phyloP scores from a whole-genome alignment of 23 tunicate genomes.

The Botrylloides violaceus region DNA sequence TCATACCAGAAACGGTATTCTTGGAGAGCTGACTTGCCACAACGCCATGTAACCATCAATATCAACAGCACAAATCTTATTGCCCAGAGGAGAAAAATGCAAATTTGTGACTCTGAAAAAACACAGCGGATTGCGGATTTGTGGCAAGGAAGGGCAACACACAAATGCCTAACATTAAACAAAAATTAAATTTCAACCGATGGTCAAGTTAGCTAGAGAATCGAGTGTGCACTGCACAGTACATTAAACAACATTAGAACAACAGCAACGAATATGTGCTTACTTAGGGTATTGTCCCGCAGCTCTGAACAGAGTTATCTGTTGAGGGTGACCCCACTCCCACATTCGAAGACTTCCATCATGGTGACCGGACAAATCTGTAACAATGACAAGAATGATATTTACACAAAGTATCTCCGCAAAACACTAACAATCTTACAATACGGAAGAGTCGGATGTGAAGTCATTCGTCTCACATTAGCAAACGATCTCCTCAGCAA shows the following conservation, averaged over 20 bases:
- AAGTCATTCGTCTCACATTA: constrained; percentile 54
- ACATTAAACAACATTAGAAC: no score
- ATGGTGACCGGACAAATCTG: constrained; percentile 56
- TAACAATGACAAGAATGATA: no score
- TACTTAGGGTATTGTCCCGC: constrained; percentile 50
- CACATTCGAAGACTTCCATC: constrained; percentile 86
- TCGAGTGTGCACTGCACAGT: no score
- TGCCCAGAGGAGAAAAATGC: constrained; percentile 70
- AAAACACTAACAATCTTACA: constrained; percentile 12
- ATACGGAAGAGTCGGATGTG: constrained; percentile 92
- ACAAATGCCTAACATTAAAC: no score
- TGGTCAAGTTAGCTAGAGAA: no score
- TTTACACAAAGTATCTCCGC: neutral
- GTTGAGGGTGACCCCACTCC: constrained; percentile 99
- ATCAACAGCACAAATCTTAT: constrained; percentile 75
- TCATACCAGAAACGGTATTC: constrained; percentile 36
- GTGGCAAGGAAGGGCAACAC: no score
- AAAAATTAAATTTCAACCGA: no score
- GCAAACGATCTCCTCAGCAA: constrained; percentile 47
- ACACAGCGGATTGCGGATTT: neutral
- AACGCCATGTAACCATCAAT: constrained; percentile 63
- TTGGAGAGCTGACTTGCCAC: constrained; percentile 69
- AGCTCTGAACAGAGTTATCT: constrained; percentile 46
- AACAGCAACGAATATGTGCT: neutral
- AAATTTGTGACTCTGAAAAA: constrained; percentile 40